Evolutionary conservation across 2,888 invertebrate species (phyloP).

Genomic region (Arge pagana): DNA sequence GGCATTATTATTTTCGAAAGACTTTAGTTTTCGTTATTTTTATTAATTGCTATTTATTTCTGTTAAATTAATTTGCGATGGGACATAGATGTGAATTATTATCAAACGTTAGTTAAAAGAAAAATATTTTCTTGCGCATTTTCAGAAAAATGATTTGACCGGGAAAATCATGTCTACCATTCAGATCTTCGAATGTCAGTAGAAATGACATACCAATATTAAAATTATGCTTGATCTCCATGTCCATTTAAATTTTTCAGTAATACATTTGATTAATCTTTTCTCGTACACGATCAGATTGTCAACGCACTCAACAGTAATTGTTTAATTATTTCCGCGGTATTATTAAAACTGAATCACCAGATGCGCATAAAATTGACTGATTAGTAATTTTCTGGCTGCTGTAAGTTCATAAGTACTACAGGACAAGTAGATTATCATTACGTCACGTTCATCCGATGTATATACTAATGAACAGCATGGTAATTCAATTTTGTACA

Average conservation of each 20-base stretch:
- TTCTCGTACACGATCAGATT: not conserved
- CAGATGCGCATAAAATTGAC: slow-evolving; percentile 22
- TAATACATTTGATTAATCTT: slow-evolving; percentile 4
- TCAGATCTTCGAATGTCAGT: slow-evolving; percentile 5
- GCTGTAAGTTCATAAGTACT: slow-evolving; percentile 11
- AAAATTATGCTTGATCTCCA: not conserved
- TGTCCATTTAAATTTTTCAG: not conserved
- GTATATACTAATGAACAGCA: not conserved
- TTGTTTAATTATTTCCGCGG: slow-evolving; percentile 7
- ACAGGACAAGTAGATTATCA: slow-evolving; percentile 1
- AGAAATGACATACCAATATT: slow-evolving; percentile 5
- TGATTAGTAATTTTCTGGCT: slow-evolving; percentile 19
- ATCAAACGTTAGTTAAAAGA: not conserved
- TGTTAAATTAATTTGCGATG: slow-evolving; percentile 24
- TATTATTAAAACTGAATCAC: slow-evolving; percentile 14
- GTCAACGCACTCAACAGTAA: slow-evolving; percentile 4
- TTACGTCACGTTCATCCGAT: not conserved
- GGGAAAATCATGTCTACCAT: slow-evolving; percentile 12
- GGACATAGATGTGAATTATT: slow-evolving; percentile 19
- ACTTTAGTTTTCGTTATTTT: slow-evolving; percentile 23
- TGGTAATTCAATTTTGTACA: not conserved
- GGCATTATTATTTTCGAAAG: slow-evolving; percentile 25
- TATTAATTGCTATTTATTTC: slow-evolving; percentile 25
- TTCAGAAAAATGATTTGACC: not conserved
- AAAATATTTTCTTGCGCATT: not conserved